Percentiles rank a stretch among this genome's conserved stretches.
Conservation (phyloP, 2,797 vertebrate species). For the Pangasius mekongensis region DNA sequence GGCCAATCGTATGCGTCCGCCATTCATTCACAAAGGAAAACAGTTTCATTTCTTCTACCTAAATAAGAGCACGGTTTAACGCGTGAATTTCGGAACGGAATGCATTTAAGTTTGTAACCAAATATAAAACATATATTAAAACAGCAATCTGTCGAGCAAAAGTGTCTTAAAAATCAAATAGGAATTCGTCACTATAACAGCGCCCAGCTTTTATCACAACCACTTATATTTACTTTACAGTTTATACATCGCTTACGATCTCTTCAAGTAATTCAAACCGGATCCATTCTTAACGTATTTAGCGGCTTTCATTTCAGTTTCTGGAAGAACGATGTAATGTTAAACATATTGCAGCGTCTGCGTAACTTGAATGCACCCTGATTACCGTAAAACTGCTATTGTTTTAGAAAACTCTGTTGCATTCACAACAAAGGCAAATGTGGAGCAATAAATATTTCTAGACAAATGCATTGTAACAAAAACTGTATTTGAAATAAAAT, state of each 20-base stretch:
- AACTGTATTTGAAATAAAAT: conserved; percentile 71
- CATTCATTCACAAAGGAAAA: conserved; percentile 25
- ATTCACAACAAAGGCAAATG: background rate
- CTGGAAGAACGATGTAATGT: background rate
- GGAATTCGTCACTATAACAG: background rate
- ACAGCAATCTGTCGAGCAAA: background rate
- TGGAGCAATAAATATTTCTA: background rate
- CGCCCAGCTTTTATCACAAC: background rate
- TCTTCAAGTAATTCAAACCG: background rate
- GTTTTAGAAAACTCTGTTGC: background rate
- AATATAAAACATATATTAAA: background rate
- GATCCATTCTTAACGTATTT: background rate
- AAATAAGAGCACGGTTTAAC: conserved; percentile 1
- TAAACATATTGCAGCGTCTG: background rate
- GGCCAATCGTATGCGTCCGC: background rate
- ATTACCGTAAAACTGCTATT: background rate
- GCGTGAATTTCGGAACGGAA: background rate
- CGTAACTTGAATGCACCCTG: background rate
- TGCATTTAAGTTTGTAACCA: too few relatives aligned
- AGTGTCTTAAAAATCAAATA: background rate
- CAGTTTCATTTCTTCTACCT: background rate
- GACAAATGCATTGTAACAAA: conserved; percentile 53
- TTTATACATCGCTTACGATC: background rate
- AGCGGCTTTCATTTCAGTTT: background rate
- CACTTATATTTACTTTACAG: background rate